Evolutionary conservation across 2,888 invertebrate species (phyloP).

Genomic region (Eupithecia insigniata): DNA sequence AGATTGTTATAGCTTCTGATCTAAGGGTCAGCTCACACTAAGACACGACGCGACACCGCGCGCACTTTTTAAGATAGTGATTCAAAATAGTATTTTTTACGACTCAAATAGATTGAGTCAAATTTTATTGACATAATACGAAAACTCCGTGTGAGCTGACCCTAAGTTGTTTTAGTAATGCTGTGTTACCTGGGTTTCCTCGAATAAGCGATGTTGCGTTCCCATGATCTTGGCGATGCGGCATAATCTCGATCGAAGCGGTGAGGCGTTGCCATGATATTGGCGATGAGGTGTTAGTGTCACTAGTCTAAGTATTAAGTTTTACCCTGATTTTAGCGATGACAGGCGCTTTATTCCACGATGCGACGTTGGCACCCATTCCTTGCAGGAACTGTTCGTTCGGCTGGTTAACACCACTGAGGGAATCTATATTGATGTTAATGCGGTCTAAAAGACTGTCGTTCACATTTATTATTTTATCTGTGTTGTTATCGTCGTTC

Average conservation of each 20-base stretch:
- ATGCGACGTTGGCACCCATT: conserved; percentile 32
- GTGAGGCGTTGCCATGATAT: conserved; percentile 31
- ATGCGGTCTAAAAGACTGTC: conserved; percentile 92
- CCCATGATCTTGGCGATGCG: background rate
- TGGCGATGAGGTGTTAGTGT: background rate
- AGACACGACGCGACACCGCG: too few species aligned
- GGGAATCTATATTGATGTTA: conserved; percentile 88
- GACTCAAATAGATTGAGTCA: too few species aligned
- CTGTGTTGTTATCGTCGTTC: conserved; percentile 72
- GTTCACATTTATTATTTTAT: conserved; percentile 91
- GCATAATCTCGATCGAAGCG: conserved; percentile 66
- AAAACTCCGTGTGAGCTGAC: too few species aligned
- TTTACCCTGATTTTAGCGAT: conserved; percentile 68
- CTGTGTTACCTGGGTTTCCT: too few species aligned
- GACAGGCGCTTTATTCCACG: conserved; percentile 61
- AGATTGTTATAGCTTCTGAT: too few species aligned
- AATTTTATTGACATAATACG: too few species aligned
- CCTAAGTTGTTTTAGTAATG: too few species aligned
- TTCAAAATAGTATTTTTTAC: too few species aligned
- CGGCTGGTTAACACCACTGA: conserved; percentile 64
- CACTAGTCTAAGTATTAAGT: conserved; percentile 69
- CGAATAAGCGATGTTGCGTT: background rate
- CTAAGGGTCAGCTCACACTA: too few species aligned
- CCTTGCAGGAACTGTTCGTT: conserved; percentile 40
- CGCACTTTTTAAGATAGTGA: too few species aligned